Base-by-base conservation (phyloP, 1,140 invertebrate genomes). In the Hesperophylax magnus region DNA sequence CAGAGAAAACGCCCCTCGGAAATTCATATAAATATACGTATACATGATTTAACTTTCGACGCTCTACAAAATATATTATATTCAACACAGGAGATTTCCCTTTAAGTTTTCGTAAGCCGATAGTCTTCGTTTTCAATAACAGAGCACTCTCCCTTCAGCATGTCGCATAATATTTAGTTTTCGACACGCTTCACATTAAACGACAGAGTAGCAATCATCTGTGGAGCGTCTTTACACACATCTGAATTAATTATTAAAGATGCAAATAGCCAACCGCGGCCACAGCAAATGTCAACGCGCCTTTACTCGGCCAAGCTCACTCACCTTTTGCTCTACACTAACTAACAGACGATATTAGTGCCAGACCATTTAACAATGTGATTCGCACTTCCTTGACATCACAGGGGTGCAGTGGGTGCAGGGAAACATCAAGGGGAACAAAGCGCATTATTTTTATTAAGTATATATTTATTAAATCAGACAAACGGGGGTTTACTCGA, bases 381-480 rank as follows among this genome's bases (percentile, higher is more conserved):
- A n/a, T 17, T 22, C n/a, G 56, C 56, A 58, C 56, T 58, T 58
- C 56, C 56, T 58, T 58, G 56, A 58, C 39, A 47, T 47, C 39
- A 14, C 39, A 47, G 39, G 39, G 14, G 9, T 47, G 9, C 39
- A 47, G 11, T 2, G 9, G 39, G 11, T 47, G 39, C 39, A 47
- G 14, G 39, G 39, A 47, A 8, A 47, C 39, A 47, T n/a, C n/a
- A n/a, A n/a, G 8, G 8, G 34, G 34, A 4, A 9, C 34, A 39
- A 0, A 7, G 34, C 9, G 34, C 3, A 4, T 1, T 39, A 9
- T 5, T 8, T 8, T 39, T 39, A 39, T 5, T 3, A 39, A 1
- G 34, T n/a, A n/a, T n/a, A n/a, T n/a, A n/a, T n/a, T n/a, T n/a
- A n/a, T n/a, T n/a, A n/a, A n/a, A n/a, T n/a, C n/a, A n/a, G n/a